Base-by-base conservation (phyloP, 1,140 invertebrate genomes). In the Neodiprion pinetum region DNA sequence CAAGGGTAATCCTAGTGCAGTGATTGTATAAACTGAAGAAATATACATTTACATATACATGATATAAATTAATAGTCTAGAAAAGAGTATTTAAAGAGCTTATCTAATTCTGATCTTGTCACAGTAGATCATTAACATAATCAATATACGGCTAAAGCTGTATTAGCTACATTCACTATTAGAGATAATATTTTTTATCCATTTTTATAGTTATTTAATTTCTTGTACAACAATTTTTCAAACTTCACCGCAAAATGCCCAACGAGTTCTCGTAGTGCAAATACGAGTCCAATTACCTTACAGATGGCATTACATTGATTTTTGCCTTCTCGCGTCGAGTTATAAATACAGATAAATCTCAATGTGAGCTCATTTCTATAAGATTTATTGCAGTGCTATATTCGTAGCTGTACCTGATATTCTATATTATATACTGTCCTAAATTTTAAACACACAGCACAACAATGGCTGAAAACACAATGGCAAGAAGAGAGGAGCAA, bases 401-500 rank as follows among this genome's bases (percentile, higher is more conserved):
- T 61, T 40, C 53, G n/a, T 61, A 61, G 53, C 53, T 61, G 53
- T 61, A 61, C 53, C 28, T 40, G 28, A 3, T 40, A 40, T 40
- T 40, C 28, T 40, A 40, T 40, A 40, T 40, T 40, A 40, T 40
- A 40, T 40, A 40, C 28, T 40, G 28, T 40, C 28, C 53, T 61
- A 61, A 17, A 61, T 61, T 61, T 61, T 17, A 61, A 61, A 61
- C 53, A 61, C 53, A 61, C 53, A 61, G 53, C 53, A 61, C 53
- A 61, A 61, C 53, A 9, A 61, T 61, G 53, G 53, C 53, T 61
- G 53, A 61, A 61, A 61, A 9, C 53, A 61, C 53, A 61, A 61
- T 61, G 53, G 53, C 53, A 61, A 61, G 53, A 61, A 61, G 53
- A 61, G 53, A 61, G 53, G 53, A 61, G 53, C 53, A 61, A 61